Percentiles rank a stretch among this genome's conserved stretches.
phyloP scores from a whole-genome alignment of 2,888 invertebrate genomes.

The Sepioteuthis lessoniana region DNA sequence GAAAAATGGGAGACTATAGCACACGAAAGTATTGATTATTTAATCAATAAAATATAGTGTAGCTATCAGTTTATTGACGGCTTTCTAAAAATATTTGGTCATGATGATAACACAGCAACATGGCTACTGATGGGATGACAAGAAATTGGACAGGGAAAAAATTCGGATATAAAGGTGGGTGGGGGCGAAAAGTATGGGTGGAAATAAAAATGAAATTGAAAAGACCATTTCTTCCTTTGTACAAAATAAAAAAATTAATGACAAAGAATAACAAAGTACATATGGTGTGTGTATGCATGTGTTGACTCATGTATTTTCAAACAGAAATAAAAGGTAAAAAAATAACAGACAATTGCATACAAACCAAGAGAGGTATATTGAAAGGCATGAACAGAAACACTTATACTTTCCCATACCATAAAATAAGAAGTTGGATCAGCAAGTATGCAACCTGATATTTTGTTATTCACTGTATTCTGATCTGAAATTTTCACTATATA shows the following conservation, averaged over 20 bases:
- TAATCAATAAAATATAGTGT: background rate
- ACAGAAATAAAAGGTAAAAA: background rate
- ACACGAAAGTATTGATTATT: slow-evolving; percentile 4
- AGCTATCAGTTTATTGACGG: slow-evolving; percentile 23
- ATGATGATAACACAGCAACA: background rate
- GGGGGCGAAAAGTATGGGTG: background rate
- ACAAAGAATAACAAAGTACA: background rate
- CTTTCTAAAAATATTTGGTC: slow-evolving; percentile 23
- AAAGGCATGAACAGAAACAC: background rate
- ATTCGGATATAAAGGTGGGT: background rate
- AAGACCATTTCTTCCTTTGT: background rate
- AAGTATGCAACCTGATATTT: no score
- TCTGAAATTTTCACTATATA: no score
- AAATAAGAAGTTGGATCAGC: no score
- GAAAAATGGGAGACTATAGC: background rate
- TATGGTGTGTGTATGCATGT: background rate
- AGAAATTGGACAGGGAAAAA: slow-evolving; percentile 21
- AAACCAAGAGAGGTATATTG: background rate
- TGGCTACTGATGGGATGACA: slow-evolving; percentile 18
- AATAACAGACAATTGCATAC: background rate
- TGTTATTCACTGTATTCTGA: no score
- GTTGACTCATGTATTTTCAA: no score
- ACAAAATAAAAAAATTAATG: background rate
- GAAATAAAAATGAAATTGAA: slow-evolving; percentile 1
- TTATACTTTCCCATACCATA: no score